These are phyloP conservation scores for Hafferia zeledoni DNA, from an alignment of 2,797 vertebrate genomes.

Conservation along the genomic window DNA sequence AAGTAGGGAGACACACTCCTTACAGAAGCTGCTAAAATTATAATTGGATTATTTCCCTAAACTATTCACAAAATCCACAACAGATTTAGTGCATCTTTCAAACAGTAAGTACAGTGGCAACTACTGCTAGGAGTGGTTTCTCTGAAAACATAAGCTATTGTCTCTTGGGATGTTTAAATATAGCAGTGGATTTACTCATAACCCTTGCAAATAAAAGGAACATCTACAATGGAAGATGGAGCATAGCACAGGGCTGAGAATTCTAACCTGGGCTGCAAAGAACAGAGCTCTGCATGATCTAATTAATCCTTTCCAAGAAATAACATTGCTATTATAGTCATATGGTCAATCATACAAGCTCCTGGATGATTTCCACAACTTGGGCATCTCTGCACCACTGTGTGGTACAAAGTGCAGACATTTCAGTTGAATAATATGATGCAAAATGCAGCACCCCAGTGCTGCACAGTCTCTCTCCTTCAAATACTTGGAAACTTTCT, in stretches of 20 bases:
- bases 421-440: not conserved
- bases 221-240: not conserved
- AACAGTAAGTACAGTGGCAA: constrained; percentile 42
- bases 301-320: not conserved
- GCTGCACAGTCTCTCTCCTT: not conserved
- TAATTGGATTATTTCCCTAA: constrained; percentile 37
- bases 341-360: not conserved
- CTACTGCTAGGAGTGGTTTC: constrained; percentile 25
- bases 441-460: not conserved
- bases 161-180: constrained; percentile 42
- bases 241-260: not conserved
- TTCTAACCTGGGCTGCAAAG: not conserved
- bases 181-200: not conserved
- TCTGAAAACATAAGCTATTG: constrained; percentile 12
- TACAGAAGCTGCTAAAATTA: constrained; percentile 27
- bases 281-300: not conserved
- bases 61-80: constrained; percentile 38
- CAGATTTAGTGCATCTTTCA: constrained; percentile 28
- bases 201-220: constrained; percentile 13
- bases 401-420: not conserved
- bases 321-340: not conserved
- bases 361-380: not conserved
- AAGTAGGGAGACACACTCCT: not conserved
- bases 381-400: not conserved
- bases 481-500: not conserved